Evolutionary conservation across 2,888 invertebrate genomes (phyloP).

Genomic region (Cataglyphis livida): DNA sequence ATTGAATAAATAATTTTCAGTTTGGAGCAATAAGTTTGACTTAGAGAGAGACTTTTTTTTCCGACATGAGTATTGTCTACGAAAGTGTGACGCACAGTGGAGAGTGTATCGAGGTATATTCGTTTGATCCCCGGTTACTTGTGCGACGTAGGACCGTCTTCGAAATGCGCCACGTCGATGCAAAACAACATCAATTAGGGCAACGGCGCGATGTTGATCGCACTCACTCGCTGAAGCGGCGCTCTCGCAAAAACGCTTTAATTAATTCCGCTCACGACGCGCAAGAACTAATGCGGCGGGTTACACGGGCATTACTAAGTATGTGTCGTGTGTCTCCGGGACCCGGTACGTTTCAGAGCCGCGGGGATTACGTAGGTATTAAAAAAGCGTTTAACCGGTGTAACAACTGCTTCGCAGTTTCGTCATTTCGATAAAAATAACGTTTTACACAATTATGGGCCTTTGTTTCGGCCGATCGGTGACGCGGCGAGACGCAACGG

Average conservation of each 20-base stretch:
- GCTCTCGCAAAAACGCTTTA: conserved; percentile 75
- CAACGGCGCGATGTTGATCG: conserved; percentile 74
- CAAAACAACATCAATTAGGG: conserved; percentile 80
- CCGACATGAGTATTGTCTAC: not conserved
- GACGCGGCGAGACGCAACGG: not conserved
- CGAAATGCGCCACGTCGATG: conserved; percentile 57
- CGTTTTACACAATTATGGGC: not conserved
- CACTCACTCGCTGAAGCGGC: conserved; percentile 68
- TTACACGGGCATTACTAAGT: conserved; percentile 75
- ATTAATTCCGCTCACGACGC: conserved; percentile 75
- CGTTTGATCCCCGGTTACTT: conserved; percentile 51
- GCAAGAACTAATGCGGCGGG: conserved; percentile 75
- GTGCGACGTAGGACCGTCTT: conserved; percentile 57
- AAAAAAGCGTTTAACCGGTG: conserved; percentile 45
- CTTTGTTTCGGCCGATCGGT: conserved; percentile 1
- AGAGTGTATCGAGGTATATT: not conserved
- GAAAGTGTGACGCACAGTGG: not conserved
- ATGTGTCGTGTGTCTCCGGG: conserved; percentile 53
- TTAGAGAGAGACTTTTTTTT: not conserved
- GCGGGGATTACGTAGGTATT: conserved; percentile 43
- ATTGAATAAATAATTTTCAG: not conserved
- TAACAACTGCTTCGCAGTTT: conserved; percentile 36
- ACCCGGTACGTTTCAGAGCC: conserved; percentile 40
- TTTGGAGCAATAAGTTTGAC: not conserved
- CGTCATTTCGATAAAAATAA: conserved; percentile 34